These are phyloP conservation scores for Amiota mariae DNA, from an alignment of 2,888 invertebrate genomes.

Conservation along the genomic window DNA sequence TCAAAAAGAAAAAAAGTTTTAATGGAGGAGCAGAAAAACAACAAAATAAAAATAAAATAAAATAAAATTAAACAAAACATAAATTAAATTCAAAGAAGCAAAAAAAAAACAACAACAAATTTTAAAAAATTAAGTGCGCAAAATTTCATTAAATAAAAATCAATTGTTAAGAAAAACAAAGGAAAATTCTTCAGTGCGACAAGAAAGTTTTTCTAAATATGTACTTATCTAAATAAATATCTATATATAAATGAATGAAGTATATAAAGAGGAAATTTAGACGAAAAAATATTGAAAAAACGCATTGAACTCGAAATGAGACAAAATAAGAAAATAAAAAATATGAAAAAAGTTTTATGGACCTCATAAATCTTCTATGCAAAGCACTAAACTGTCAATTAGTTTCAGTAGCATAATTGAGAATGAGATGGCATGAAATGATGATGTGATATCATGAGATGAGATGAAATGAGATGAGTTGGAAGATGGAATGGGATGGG, in stretches of 20 bases:
- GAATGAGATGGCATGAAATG: neutral
- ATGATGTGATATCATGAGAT: neutral
- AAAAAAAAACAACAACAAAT: too few relatives aligned
- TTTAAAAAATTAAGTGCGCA: neutral
- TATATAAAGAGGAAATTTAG: neutral
- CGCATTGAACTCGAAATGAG: neutral
- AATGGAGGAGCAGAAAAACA: neutral
- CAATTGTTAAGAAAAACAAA: neutral
- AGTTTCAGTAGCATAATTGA: slow-evolving; percentile 4
- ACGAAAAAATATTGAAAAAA: neutral
- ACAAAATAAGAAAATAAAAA: slow-evolving; percentile 2
- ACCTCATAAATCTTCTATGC: slow-evolving; percentile 1
- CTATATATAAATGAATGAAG: neutral
- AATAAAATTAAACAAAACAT: neutral
- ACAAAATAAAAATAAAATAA: too few relatives aligned
- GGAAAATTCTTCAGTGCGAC: neutral
- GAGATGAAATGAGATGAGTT: too few relatives aligned
- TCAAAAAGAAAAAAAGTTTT: neutral
- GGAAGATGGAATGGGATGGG: neutral
- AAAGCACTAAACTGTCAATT: slow-evolving; percentile 12
- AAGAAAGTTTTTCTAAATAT: too few relatives aligned
- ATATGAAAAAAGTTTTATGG: neutral
- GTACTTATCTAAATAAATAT: too few relatives aligned
- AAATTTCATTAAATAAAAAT: slow-evolving; percentile 10
- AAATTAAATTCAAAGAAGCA: neutral